Conservation (phyloP, 2,888 invertebrate genomes). For the Drosophila pseudotakahashii region DNA sequence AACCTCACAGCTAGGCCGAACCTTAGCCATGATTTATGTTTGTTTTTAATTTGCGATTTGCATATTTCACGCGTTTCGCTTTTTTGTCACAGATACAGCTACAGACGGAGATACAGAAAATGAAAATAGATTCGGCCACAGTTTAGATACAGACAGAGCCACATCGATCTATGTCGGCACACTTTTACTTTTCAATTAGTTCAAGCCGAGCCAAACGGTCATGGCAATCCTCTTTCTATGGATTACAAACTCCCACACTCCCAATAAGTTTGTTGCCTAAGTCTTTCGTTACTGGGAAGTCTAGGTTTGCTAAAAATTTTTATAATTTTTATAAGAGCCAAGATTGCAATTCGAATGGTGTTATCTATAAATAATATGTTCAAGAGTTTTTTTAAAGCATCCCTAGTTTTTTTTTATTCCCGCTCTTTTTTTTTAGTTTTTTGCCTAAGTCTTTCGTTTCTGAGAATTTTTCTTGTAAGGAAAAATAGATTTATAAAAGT, state of each 20-base stretch:
- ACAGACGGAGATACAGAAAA: slow-evolving; percentile 33
- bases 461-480: not conserved
- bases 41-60: slow-evolving; percentile 74
- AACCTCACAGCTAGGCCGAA: slow-evolving; percentile 24
- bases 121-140: slow-evolving; percentile 31
- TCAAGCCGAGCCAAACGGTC: slow-evolving; percentile 46
- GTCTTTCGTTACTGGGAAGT: slow-evolving; percentile 50
- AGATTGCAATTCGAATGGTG: too few relatives aligned
- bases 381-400: too few relatives aligned
- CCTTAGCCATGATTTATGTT: slow-evolving; percentile 65
- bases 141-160: slow-evolving; percentile 30
- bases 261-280: slow-evolving; percentile 62
- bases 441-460: slow-evolving; percentile 64
- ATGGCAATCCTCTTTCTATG: slow-evolving; percentile 30
- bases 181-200: slow-evolving; percentile 64
- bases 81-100: slow-evolving; percentile 40
- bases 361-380: too few relatives aligned
- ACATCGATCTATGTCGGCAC: slow-evolving; percentile 57
- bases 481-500: too few relatives aligned
- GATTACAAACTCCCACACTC: slow-evolving; percentile 15
- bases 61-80: slow-evolving; percentile 75
- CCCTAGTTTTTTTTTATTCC: too few relatives aligned
- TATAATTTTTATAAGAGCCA: not conserved
- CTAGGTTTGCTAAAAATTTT: not conserved
- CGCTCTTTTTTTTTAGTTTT: too few relatives aligned